These are phyloP conservation scores for Philhelius pedissequus DNA, from an alignment of 2,888 invertebrate species.

Conservation along the genomic window DNA sequence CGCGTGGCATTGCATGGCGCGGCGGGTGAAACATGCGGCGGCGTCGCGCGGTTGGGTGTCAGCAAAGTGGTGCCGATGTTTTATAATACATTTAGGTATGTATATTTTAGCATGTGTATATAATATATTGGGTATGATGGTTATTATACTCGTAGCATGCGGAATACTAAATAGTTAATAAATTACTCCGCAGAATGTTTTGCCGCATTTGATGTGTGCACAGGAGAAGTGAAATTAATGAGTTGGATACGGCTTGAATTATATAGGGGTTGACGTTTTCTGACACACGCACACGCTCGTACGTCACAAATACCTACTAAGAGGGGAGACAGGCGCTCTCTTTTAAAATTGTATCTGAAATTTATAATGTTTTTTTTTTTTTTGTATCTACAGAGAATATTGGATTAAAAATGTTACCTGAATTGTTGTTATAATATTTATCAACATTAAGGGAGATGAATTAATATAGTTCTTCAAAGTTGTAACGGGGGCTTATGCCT, in stretches of 20 bases:
- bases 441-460: neutral
- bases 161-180: conserved; percentile 61
- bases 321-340: neutral
- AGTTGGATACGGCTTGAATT: conserved; percentile 45
- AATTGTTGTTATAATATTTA: neutral
- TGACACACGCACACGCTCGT: neutral
- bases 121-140: neutral
- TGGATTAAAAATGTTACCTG: neutral
- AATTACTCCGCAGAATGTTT: conserved; percentile 57
- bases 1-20: too few relatives aligned
- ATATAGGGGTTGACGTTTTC: conserved; percentile 5
- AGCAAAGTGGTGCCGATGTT: neutral
- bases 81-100: neutral
- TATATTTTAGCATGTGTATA: neutral
- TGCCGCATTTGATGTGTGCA: conserved; percentile 50
- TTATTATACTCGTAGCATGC: conserved; percentile 29
- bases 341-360: neutral
- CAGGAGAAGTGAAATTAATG: conserved; percentile 55
- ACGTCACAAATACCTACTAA: neutral
- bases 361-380: conserved; percentile 3
- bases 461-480: neutral
- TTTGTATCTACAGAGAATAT: neutral
- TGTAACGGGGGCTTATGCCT: neutral
- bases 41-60: neutral
- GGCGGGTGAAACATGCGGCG: too few relatives aligned